These are phyloP conservation scores for Ectemnius continuus DNA, from an alignment of 2,888 invertebrate species.

Conservation along the genomic window DNA sequence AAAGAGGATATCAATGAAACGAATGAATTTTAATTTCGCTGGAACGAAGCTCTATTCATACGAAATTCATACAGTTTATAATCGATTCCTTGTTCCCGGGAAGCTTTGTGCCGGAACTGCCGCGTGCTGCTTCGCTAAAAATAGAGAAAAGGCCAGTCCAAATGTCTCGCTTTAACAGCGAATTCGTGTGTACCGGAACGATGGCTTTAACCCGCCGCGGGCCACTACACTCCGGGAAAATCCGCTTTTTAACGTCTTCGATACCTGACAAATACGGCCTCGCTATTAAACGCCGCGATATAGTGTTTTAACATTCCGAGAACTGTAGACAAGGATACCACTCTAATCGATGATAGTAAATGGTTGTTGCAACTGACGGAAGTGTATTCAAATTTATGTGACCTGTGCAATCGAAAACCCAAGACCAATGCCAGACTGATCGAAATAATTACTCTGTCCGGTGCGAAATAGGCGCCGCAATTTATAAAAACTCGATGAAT, in stretches of 20 bases:
- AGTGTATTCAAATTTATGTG: not conserved
- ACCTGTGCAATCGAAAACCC: too few species aligned
- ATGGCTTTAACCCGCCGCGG: not conserved
- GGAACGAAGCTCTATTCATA: too few species aligned
- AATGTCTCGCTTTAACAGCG: not conserved
- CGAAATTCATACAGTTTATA: too few species aligned
- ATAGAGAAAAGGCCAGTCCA: not conserved
- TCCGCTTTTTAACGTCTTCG: not conserved
- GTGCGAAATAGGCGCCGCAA: too few species aligned
- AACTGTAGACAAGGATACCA: not conserved
- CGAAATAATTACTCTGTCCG: too few species aligned
- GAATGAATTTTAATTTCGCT: too few species aligned
- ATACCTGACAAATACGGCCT: not conserved
- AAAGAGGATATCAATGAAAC: too few species aligned
- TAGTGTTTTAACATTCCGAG: not conserved
- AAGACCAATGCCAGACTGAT: too few species aligned
- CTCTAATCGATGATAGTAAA: not conserved
- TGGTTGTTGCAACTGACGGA: not conserved
- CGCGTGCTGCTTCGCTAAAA: not conserved
- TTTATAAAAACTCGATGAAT: too few species aligned
- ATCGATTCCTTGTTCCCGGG: not conserved
- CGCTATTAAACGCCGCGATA: not conserved
- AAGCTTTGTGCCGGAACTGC: not conserved
- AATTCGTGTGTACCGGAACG: conserved; percentile 4
- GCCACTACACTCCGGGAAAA: not conserved